These are phyloP conservation scores for Neogale vison DNA, from an alignment of 2,113 vertebrate species.

Conservation along the genomic window DNA sequence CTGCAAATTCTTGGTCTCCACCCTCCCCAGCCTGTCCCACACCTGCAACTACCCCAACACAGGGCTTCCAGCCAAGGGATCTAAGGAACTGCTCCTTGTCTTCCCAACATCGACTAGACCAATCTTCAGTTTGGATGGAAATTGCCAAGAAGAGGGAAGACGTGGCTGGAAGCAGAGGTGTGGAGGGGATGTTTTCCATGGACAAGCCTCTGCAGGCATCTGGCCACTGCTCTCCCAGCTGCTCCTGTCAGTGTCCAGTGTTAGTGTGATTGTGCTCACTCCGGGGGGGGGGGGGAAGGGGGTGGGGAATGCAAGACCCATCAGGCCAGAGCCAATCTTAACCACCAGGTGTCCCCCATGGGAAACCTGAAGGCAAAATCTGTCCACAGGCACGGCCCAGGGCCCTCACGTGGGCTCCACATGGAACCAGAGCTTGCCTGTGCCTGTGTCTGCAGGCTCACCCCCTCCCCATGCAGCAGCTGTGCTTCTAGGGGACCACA, in stretches of 20 bases:
- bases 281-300: too few species aligned
- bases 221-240: background rate
- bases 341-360: background rate
- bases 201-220: background rate
- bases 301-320: background rate
- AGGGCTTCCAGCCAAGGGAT: background rate
- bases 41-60: background rate
- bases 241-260: too few species aligned
- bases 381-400: too few species aligned
- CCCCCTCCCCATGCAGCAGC: background rate
- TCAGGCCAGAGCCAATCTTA: background rate
- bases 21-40: background rate
- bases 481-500: background rate
- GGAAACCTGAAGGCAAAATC: background rate
- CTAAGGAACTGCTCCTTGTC: background rate
- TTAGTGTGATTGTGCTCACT: fast-evolving
- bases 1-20: background rate
- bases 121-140: background rate
- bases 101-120: fast-evolving
- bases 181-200: too few species aligned
- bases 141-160: background rate
- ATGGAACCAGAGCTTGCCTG: fast-evolving
- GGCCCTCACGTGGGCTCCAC: background rate
- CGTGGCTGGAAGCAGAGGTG: background rate
- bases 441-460: background rate